Percentiles rank a stretch among this genome's conserved stretches.
Conservation (phyloP, 1,140 invertebrate species). For the Anagrus nilaparvatae region DNA sequence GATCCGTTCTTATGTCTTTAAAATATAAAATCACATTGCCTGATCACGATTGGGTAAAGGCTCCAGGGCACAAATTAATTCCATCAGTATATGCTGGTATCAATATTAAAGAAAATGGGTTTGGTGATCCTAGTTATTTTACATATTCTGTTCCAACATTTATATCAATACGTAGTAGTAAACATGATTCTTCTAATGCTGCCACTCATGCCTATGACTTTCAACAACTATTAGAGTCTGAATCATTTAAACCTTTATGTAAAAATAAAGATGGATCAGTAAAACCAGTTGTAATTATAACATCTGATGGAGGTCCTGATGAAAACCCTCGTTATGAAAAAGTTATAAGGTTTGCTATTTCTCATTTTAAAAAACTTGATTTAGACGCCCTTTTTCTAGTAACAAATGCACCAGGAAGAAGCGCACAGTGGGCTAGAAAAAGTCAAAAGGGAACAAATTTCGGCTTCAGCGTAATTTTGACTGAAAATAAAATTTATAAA, state of each 20-base stretch:
- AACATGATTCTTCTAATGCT: slow-evolving; percentile 27
- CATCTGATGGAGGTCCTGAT: slow-evolving; percentile 35
- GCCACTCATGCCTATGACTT: slow-evolving; percentile 29
- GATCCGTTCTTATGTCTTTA: slow-evolving; percentile 26
- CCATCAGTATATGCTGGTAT: no score
- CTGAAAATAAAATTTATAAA: no score
- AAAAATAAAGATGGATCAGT: slow-evolving; percentile 17
- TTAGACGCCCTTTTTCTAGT: slow-evolving; percentile 20
- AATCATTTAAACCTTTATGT: slow-evolving; percentile 20
- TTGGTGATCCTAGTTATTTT: slow-evolving; percentile 23
- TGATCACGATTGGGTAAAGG: slow-evolving; percentile 39
- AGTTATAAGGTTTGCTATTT: slow-evolving; percentile 24
- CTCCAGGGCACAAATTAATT: slow-evolving; percentile 29
- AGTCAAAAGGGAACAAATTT: no score
- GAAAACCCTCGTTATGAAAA: slow-evolving; percentile 36
- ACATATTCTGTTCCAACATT: slow-evolving; percentile 32
- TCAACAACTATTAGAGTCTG: slow-evolving; percentile 19
- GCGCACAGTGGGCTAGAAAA: no score
- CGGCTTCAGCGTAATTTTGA: no score
- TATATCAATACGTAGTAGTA: slow-evolving; percentile 29
- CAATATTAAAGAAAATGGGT: slow-evolving; percentile 18
- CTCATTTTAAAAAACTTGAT: slow-evolving; percentile 15
- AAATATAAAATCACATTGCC: slow-evolving; percentile 34
- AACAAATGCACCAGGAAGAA: slow-evolving; percentile 23
- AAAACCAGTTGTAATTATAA: slow-evolving; percentile 35